These are phyloP conservation scores for Melanerpes aurifrons DNA, from an alignment of 2,113 vertebrate genomes.

Conservation along the genomic window DNA sequence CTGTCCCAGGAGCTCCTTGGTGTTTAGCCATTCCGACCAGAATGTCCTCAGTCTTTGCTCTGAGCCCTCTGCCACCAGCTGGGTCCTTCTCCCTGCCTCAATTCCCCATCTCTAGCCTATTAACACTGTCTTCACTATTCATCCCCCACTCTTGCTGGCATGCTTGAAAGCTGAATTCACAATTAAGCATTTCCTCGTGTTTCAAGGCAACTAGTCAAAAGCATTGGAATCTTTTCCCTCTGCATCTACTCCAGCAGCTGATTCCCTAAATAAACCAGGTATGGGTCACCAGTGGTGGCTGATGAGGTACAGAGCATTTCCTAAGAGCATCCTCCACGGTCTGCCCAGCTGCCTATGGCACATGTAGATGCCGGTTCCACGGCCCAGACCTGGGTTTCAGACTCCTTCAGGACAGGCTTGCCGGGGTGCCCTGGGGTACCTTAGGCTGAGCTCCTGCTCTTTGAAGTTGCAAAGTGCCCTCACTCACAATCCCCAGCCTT, in stretches of 20 bases:
- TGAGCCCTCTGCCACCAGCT: background rate
- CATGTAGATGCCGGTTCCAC: background rate
- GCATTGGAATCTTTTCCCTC: background rate
- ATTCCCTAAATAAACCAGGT: background rate
- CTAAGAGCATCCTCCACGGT: background rate
- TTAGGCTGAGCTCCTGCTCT: slow-evolving; percentile 4
- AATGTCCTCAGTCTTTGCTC: background rate
- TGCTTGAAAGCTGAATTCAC: background rate
- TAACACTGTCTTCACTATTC: background rate
- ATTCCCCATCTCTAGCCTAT: background rate
- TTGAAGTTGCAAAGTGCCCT: slow-evolving; percentile 54
- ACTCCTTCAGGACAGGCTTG: background rate
- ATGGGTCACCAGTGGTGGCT: background rate
- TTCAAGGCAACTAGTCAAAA: slow-evolving; percentile 9
- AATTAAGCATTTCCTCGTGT: background rate
- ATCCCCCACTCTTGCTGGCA: background rate
- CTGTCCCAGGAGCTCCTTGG: background rate
- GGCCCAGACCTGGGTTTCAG: background rate
- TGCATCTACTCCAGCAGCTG: background rate
- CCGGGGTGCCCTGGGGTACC: background rate
- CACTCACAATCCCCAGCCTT: background rate
- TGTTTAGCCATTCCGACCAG: background rate
- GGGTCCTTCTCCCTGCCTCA: background rate
- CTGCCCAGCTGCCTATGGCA: background rate
- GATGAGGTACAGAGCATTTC: background rate